A percentile compares a stretch with the other conserved stretches of the same genome.
phyloP scores from a whole-genome alignment of 2,113 vertebrate species.

The Dipodomys stephensi region DNA sequence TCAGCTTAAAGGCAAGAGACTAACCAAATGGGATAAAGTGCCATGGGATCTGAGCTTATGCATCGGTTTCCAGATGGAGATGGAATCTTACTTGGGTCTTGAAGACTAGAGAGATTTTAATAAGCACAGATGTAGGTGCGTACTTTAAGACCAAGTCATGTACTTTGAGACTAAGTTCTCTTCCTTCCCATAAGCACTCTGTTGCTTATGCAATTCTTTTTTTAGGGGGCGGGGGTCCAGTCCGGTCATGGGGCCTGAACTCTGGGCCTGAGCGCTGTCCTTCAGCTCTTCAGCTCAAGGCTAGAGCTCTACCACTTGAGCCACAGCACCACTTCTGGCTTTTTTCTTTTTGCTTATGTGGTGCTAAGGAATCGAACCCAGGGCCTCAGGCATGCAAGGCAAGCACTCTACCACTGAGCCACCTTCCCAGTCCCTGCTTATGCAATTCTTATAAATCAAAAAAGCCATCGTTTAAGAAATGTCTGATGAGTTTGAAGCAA shows the following conservation, averaged over 20 bases:
- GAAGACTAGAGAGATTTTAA: neutral
- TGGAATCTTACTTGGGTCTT: neutral
- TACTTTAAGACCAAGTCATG: neutral
- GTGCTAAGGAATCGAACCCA: too few species aligned
- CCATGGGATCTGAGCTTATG: neutral
- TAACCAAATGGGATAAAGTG: neutral
- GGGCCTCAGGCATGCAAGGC: too few species aligned
- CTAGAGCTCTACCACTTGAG: too few species aligned
- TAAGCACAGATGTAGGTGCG: neutral
- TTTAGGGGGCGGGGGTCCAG: too few species aligned
- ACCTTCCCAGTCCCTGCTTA: neutral
- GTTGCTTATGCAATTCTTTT: constrained; percentile 18
- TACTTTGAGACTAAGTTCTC: constrained; percentile 34
- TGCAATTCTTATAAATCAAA: constrained; percentile 44
- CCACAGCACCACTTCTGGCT: too few species aligned
- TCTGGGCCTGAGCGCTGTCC: too few species aligned
- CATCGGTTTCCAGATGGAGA: neutral
- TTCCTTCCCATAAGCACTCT: constrained; percentile 3
- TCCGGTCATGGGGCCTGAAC: too few species aligned
- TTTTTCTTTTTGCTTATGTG: too few species aligned
- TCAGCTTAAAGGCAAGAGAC: neutral
- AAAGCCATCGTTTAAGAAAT: constrained; percentile 55
- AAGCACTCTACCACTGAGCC: too few species aligned
- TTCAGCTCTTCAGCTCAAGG: too few species aligned
- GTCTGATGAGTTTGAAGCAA: constrained; percentile 39